Evolutionary conservation across 2,797 vertebrate species (phyloP), one percentile per base, ranked within the genome.

Genomic region (Gymnoscopelus braueri): DNA sequence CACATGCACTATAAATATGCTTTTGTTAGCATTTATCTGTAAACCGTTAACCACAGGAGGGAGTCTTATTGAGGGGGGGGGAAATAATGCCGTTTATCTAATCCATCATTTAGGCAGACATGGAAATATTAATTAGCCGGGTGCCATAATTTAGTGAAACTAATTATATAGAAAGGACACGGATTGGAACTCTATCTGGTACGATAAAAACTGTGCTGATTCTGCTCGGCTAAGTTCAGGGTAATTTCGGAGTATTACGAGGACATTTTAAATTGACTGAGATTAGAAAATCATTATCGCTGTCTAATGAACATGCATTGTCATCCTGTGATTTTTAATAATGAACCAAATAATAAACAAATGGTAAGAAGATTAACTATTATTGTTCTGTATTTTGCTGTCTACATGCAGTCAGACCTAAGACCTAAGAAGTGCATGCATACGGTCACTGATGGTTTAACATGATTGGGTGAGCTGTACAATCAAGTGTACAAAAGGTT

Each of bases 241-340:
- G 67, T 88, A 82, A 90, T 91, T 91, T 85, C 83, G 56, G 77
- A 82, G 75, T 81, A 84, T 88, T 89, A 84, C 87, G 79, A 72
- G 83, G 79, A 85, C 39, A 86, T 86, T 72, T 88, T 81, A 87
- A 92, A 91, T 90, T 75, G 80, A 86, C 81, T 85, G 78, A 81
- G 86, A 93, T 90, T 83, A 90, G 87, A 91, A 93, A 92, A 91
- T 90, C 89, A 91, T 93, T 90, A 91, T 93, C 82, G 65, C 78
- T 82, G 78, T 90, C 85, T 89, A 91, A 93, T 91, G 88, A 92
- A 87, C 85, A 83, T 80, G 79, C 81, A 85, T 87, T 92, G 88
- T 89, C 75, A 71, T 74, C 29, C 59, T 75, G 67, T 79, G 78
- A 80, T 85, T 86, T 86, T 90, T 88, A 85, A 86, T 90, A 86